A percentile compares a stretch with the other conserved stretches of the same genome.
phyloP scores from a whole-genome alignment of 2,797 vertebrate species.

The Pelobates cultripes region DNA sequence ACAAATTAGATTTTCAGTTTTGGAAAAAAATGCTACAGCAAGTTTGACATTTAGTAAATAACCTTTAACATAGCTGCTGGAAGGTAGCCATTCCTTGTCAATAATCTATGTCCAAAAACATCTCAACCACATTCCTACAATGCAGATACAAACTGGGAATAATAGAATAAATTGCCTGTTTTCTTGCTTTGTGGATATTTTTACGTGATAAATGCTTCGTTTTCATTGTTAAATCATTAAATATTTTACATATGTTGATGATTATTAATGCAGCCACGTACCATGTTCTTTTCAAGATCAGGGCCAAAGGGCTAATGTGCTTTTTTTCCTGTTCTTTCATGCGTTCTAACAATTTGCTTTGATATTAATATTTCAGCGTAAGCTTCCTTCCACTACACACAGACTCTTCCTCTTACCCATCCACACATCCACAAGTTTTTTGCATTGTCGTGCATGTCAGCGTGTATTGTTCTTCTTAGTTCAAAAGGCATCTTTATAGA shows the following conservation, averaged over 20 bases:
- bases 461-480: slow-evolving; percentile 37
- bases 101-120: no score
- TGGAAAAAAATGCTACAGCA: no score
- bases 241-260: slow-evolving; percentile 36
- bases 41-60: no score
- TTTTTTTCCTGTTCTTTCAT: slow-evolving; percentile 49
- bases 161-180: not conserved
- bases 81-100: no score
- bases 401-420: slow-evolving; percentile 31
- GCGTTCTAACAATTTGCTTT: slow-evolving; percentile 38
- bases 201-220: slow-evolving; percentile 12
- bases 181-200: not conserved
- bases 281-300: slow-evolving; percentile 30
- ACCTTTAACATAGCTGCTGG: no score
- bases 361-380: slow-evolving; percentile 47
- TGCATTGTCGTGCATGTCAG: slow-evolving; percentile 34
- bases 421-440: slow-evolving; percentile 7
- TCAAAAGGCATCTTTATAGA: slow-evolving; percentile 35
- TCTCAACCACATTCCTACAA: no score
- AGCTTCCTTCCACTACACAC: slow-evolving; percentile 44
- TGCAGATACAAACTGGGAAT: no score
- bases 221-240: slow-evolving; percentile 20
- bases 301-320: slow-evolving; percentile 44
- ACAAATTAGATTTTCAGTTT: no score
- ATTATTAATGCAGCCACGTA: slow-evolving; percentile 34